A percentile compares a stretch with the other conserved stretches of the same genome.
Evolutionary conservation across 2,797 vertebrate genomes (phyloP).

Genomic region (Chaenodraco wilsoni): DNA sequence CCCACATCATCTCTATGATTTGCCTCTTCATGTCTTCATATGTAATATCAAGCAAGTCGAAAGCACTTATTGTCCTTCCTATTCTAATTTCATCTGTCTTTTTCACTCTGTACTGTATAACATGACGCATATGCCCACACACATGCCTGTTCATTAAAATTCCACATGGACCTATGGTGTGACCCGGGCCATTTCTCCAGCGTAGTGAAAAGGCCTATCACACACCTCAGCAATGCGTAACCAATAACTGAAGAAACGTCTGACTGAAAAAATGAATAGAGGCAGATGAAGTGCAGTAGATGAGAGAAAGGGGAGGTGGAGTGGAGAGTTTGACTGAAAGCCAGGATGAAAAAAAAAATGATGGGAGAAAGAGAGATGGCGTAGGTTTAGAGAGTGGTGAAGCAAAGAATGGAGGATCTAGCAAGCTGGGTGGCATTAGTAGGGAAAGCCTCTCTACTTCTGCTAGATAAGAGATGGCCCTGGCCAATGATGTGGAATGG

Average conservation of each 20-base stretch:
- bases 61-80: slow-evolving; percentile 64
- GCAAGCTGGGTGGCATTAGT: slow-evolving; percentile 77
- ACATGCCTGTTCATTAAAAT: slow-evolving; percentile 63
- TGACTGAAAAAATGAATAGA: slow-evolving; percentile 64
- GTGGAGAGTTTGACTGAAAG: slow-evolving; percentile 42
- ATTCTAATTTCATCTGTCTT: slow-evolving; percentile 73
- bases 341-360: slow-evolving; percentile 5
- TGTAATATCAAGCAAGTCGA: slow-evolving; percentile 69
- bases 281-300: slow-evolving; percentile 61
- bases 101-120: slow-evolving; percentile 35
- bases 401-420: slow-evolving; percentile 65
- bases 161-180: slow-evolving; percentile 62
- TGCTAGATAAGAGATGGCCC: slow-evolving; percentile 79
- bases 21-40: slow-evolving; percentile 54
- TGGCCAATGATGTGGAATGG: slow-evolving; percentile 81
- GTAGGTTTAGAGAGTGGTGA: slow-evolving; percentile 39
- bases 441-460: slow-evolving; percentile 77
- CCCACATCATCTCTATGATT: slow-evolving; percentile 56
- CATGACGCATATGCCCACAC: slow-evolving; percentile 28
- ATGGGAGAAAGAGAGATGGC: slow-evolving; percentile 19
- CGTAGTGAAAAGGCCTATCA: slow-evolving; percentile 61
- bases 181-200: slow-evolving; percentile 58
- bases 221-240: slow-evolving; percentile 73
- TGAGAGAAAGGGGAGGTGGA: slow-evolving; percentile 55
- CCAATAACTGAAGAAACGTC: slow-evolving; percentile 67